Evolutionary conservation across 2,888 invertebrate species (phyloP).

Genomic region (Lasioglossum calceatum): DNA sequence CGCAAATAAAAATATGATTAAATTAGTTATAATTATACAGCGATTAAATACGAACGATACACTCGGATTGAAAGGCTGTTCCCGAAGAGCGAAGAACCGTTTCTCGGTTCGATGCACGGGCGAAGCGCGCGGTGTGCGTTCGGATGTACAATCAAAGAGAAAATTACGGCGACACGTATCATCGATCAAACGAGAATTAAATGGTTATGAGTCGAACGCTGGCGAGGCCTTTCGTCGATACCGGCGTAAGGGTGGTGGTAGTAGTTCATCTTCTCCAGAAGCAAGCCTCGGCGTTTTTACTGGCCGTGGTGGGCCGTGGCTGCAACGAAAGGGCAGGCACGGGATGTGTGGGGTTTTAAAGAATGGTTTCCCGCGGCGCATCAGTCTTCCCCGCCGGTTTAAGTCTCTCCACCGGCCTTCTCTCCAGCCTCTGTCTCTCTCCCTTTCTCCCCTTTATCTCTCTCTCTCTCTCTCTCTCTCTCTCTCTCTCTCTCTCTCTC

Average conservation of each 20-base stretch:
- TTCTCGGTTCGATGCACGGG: not conserved
- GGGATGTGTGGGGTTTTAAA: conserved; percentile 74
- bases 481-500: conserved; percentile 13
- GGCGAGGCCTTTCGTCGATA: conserved; percentile 24
- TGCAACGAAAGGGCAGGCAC: conserved; percentile 65
- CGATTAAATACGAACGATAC: not conserved
- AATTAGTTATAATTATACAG: conserved; percentile 4
- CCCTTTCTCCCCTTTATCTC: conserved; percentile 3
- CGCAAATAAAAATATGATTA: conserved; percentile 7
- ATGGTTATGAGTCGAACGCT: conserved; percentile 14
- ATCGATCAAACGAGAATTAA: conserved; percentile 3
- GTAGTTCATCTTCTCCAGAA: conserved; percentile 67
- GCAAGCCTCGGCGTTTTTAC: conserved; percentile 71
- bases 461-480: not conserved
- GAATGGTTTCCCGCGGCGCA: conserved; percentile 80
- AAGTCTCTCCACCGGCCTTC: conserved; percentile 54
- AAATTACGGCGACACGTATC: conserved; percentile 3
- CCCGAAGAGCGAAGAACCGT: not conserved
- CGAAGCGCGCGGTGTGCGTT: not conserved
- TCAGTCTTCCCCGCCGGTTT: conserved; percentile 78
- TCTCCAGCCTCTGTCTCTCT: conserved; percentile 39
- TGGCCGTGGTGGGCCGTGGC: conserved; percentile 63
- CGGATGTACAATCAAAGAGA: conserved; percentile 11
- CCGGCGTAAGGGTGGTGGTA: conserved; percentile 25
- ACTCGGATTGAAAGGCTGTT: not conserved